phyloP scores from a whole-genome alignment of 2,888 invertebrate species.

The Eustalomyia histrio region DNA sequence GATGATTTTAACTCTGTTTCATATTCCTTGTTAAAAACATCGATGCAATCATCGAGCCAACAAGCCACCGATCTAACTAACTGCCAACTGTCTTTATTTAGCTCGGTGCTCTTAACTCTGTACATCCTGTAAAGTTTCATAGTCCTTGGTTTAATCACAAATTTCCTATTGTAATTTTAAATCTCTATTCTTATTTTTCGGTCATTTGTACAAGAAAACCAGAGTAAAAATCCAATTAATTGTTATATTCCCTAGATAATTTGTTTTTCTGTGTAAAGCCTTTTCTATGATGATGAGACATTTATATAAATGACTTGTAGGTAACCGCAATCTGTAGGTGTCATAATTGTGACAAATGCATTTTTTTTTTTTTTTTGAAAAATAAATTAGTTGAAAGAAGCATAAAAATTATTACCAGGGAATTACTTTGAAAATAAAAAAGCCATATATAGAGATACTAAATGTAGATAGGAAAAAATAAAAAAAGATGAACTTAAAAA shows the following conservation, averaged over 20 bases:
- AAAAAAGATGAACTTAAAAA: neutral
- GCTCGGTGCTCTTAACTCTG: too few species aligned
- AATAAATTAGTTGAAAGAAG: neutral
- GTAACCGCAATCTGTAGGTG: constrained; percentile 60
- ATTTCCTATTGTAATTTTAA: neutral
- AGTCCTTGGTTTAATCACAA: neutral
- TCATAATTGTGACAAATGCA: constrained; percentile 61
- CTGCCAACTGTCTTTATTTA: too few species aligned
- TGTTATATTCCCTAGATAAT: constrained; percentile 15
- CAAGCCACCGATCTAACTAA: too few species aligned
- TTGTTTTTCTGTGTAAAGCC: constrained; percentile 5
- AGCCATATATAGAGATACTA: neutral
- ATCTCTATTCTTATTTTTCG: neutral
- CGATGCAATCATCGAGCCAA: too few species aligned
- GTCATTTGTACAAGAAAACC: neutral
- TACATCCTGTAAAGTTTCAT: too few species aligned
- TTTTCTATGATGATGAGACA: constrained; percentile 33
- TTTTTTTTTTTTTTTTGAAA: too few species aligned
- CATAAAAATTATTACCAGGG: constrained; percentile 8
- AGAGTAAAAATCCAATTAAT: constrained; percentile 39
- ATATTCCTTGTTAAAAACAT: too few species aligned
- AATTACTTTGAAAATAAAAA: constrained; percentile 30
- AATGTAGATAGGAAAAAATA: neutral
- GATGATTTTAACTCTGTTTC: too few species aligned
- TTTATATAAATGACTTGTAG: constrained; percentile 53